A percentile compares a stretch with the other conserved stretches of the same genome.
phyloP scores from a whole-genome alignment of 2,113 vertebrate genomes.

The Platycercus adscitus region DNA sequence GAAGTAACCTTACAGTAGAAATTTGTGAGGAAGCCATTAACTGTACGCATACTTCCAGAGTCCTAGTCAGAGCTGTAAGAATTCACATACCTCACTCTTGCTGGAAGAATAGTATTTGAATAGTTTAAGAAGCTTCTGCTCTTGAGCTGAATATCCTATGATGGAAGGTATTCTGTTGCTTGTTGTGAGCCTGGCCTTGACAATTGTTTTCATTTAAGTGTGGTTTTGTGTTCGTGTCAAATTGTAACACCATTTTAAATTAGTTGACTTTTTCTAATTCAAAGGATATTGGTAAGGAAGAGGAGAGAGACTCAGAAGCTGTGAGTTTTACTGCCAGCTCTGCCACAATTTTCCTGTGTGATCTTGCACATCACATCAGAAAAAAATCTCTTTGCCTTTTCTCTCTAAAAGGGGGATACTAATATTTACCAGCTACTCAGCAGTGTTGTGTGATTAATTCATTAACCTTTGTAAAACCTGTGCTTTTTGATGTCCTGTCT shows the following conservation, averaged over 20 bases:
- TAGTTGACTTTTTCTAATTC: constrained; percentile 38
- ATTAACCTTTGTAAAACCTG: neutral
- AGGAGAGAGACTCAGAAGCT: constrained; percentile 50
- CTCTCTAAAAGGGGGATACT: constrained; percentile 18
- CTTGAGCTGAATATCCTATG: neutral
- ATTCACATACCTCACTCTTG: neutral
- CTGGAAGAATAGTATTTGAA: neutral
- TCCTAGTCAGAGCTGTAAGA: neutral
- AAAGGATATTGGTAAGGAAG: constrained; percentile 60
- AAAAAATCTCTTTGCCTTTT: neutral
- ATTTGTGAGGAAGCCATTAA: neutral
- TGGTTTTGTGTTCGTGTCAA: accelerated
- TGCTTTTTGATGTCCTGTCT: neutral
- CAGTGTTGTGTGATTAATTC: constrained; percentile 45
- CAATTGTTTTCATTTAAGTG: neutral
- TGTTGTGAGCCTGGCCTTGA: neutral
- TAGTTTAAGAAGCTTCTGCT: neutral
- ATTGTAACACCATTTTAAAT: neutral
- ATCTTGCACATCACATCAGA: neutral
- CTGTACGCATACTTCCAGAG: neutral
- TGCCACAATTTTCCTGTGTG: constrained; percentile 19
- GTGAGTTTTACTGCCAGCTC: constrained; percentile 54
- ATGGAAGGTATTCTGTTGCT: neutral
- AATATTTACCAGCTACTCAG: constrained; percentile 38
- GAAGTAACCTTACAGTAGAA: neutral